Conservation (phyloP, 1,140 invertebrate species). For the Helicoverpa armigera region DNA sequence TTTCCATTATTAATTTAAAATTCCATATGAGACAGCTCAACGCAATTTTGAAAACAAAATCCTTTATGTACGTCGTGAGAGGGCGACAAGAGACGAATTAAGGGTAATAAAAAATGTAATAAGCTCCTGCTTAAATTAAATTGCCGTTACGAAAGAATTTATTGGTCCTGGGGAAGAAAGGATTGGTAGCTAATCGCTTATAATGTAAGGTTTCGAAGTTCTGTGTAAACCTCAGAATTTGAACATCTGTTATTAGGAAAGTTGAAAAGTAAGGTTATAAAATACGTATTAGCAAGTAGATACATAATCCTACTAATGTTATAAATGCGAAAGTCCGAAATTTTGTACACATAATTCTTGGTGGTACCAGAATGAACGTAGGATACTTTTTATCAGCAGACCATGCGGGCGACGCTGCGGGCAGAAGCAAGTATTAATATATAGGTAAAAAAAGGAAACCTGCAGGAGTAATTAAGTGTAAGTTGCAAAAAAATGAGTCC, state of each 20-base stretch:
- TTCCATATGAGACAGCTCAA: slow-evolving; percentile 1
- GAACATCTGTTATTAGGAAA: too few relatives aligned
- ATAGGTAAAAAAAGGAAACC: background rate
- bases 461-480: background rate
- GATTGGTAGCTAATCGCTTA: background rate
- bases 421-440: background rate
- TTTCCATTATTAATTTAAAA: slow-evolving; percentile 22
- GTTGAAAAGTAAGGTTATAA: too few relatives aligned
- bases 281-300: too few relatives aligned
- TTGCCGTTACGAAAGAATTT: background rate
- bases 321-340: too few relatives aligned
- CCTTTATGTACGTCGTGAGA: background rate
- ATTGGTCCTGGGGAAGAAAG: background rate
- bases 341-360: too few relatives aligned
- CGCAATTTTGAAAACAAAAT: slow-evolving; percentile 23
- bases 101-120: slow-evolving; percentile 20
- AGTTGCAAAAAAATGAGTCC: background rate
- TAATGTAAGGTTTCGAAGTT: background rate
- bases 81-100: slow-evolving; percentile 3
- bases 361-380: too few relatives aligned
- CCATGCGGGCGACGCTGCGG: too few relatives aligned
- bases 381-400: too few relatives aligned
- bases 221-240: too few relatives aligned
- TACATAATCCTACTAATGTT: too few relatives aligned
- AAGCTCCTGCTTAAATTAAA: slow-evolving; percentile 8